A percentile compares a stretch with the other conserved stretches of the same genome.
Evolutionary conservation across 2,113 vertebrate genomes (phyloP).

Genomic region (Himantopus leucocephalus): DNA sequence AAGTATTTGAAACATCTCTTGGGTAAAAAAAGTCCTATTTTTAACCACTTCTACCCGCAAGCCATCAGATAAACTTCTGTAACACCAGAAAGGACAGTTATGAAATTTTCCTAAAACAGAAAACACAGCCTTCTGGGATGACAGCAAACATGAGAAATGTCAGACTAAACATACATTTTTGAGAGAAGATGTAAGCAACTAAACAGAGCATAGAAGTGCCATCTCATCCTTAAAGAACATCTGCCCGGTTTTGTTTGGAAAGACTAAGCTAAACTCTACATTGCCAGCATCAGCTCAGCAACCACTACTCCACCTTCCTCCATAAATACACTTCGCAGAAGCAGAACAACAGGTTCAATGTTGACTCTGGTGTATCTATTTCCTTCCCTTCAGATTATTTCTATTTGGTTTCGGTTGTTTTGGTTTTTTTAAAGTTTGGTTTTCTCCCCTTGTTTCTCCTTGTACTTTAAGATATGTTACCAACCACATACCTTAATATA

Average conservation of each 20-base stretch:
- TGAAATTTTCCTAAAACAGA: constrained; percentile 40
- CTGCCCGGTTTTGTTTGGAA: background rate
- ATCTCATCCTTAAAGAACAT: constrained; percentile 6
- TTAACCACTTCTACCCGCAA: background rate
- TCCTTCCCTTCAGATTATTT: background rate
- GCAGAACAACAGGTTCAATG: background rate
- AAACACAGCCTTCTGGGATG: constrained; percentile 10
- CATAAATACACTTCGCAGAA: background rate
- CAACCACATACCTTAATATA: background rate
- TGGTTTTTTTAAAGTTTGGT: background rate
- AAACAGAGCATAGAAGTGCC: background rate
- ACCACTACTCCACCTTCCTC: background rate
- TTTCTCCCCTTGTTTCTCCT: background rate
- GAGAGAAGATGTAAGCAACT: constrained; percentile 37
- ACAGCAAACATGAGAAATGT: constrained; percentile 40
- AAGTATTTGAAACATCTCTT: constrained; percentile 30
- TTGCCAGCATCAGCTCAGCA: background rate
- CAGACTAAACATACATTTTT: constrained; percentile 66
- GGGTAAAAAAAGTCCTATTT: constrained; percentile 29
- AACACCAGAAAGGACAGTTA: constrained; percentile 9
- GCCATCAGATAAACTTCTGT: background rate
- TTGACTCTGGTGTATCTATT: background rate
- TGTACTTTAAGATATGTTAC: background rate
- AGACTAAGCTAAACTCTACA: background rate
- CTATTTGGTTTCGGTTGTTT: background rate